Base-by-base conservation (phyloP, 2,113 vertebrate species). In the Emydura subglobosa region DNA sequence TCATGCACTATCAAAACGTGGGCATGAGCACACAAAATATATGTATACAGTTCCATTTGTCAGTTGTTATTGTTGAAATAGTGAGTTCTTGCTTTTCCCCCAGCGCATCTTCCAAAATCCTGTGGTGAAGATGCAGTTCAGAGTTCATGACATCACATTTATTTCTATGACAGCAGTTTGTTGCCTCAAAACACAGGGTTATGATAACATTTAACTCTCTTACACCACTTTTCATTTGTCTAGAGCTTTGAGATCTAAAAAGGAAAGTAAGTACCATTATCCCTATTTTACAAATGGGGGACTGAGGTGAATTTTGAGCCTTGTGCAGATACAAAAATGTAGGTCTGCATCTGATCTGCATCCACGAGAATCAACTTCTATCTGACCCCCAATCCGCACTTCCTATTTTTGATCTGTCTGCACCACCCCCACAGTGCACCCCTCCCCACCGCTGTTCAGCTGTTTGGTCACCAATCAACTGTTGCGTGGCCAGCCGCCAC, bases 11-110 rank as follows among this genome's bases (percentile, higher is more conserved):
- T 8, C 59, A 6, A 72, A 47, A 27, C n/a, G n/a, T 59, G 25
- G 9, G 13, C 8, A 31, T 2, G 1, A 12, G 3, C 34, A 1
- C 7, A 0, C 31, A 65, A 34, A 34, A 65, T 34, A 65, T 65
- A 65, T 14, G 5, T 65, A 19, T n/a, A 34, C 61, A n/a, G 34
- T 68, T 68, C 61, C 34, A n/a, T 68, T 31, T 4, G 5, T 4
- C 49, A 10, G 49, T 14, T 2, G 10, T 31, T 68, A 34, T 61
- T 31, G 31, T 68, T n/a, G 8, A 68, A 19, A 68, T 14, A n/a
- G 10, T 39, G 39, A 74, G 39, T 24, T 74, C 44, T 79, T 79
- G 78, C 44, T 79, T 51, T 50, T 34, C 47, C 25, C 14, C 47
- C 5, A 50, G 16, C 2, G 4, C 3, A 19, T 79, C 47, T 79